Evolutionary conservation across 2,797 vertebrate species (phyloP), one percentile per base, ranked within the genome.

Genomic region (Anguilla pacifica): DNA sequence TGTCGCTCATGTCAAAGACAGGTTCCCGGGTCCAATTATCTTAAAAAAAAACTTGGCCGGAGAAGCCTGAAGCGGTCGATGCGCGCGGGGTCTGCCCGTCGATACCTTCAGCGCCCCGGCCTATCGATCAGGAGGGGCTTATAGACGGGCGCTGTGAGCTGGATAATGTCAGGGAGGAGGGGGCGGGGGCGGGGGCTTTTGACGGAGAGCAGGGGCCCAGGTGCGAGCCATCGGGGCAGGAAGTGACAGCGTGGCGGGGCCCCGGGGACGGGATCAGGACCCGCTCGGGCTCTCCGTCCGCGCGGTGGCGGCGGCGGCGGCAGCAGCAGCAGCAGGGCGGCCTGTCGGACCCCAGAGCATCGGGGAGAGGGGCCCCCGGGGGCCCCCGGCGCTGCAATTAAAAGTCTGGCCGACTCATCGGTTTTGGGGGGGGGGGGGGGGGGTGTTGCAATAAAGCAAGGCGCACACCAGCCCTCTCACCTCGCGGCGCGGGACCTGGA

Each of bases 11-110:
- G 70, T 79, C 17, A 74, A 86, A 35, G 77, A 10, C 22, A 7
- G 77, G 77, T 46, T 46, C 93, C 93, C 86, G 93, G 94, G 95
- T 96, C 98, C 97, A 97, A 98, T 98, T 98, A 97, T 97, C 93
- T 98, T 94, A 94, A 96, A 96, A 97, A 74, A 77, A 89, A 97
- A 97, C 93, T 95, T 95, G 94, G 95, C 95, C 94, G 91, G 92
- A 88, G 95, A 97, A 96, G 92, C 96, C 96, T 93, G 96, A 96
- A 94, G 94, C 97, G 97, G 98, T 98, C 98, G 97, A 97, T 98
- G 97, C 96, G 95, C 92, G 95, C 93, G 92, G 95, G 94, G 95
- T 95, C 96, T 93, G 95, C 11, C 86, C 94, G 94, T 97, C 97
- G 88, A 97, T 98, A 97, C 93, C 92, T 96, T 97, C 92, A 92